Evolutionary conservation across 2,888 invertebrate genomes (phyloP).

Genomic region (Drosophila monieri): DNA sequence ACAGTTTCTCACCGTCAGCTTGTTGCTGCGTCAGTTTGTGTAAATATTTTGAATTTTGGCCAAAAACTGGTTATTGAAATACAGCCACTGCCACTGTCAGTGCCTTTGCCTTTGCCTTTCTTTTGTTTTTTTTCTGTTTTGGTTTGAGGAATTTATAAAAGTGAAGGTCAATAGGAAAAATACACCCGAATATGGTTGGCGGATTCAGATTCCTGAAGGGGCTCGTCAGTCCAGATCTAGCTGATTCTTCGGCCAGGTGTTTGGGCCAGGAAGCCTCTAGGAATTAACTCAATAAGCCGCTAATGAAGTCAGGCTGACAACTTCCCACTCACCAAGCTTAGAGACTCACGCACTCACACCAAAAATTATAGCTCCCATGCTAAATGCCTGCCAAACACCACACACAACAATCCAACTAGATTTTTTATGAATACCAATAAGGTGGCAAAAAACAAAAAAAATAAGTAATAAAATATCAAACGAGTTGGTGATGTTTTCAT

Average conservation of each 20-base stretch:
- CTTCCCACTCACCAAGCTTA: conserved; percentile 33
- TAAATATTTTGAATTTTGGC: conserved; percentile 48
- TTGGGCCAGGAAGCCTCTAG: background rate
- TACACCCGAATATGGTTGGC: background rate
- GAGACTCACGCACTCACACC: conserved; percentile 7
- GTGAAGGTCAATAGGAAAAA: conserved; percentile 28
- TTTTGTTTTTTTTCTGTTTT: conserved; percentile 3
- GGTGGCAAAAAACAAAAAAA: conserved; percentile 9
- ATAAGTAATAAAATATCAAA: conserved; percentile 14
- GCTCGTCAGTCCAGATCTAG: conserved; percentile 47
- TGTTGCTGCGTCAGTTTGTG: conserved; percentile 40
- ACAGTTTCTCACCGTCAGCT: conserved; percentile 16
- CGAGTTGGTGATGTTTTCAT: conserved; percentile 39
- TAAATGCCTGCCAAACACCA: conserved; percentile 48
- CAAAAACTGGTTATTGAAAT: conserved; percentile 41
- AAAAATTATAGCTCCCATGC: conserved; percentile 45
- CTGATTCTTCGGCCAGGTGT: conserved; percentile 8
- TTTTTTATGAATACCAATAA: conserved; percentile 49
- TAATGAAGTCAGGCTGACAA: conserved; percentile 46
- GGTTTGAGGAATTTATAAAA: conserved; percentile 17
- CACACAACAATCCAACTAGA: conserved; percentile 50
- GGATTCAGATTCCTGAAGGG: conserved; percentile 32
- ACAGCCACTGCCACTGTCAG: conserved; percentile 6
- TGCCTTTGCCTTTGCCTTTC: conserved; percentile 3
- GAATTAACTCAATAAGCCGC: conserved; percentile 28